Evolutionary conservation across 2,888 invertebrate species (phyloP), one percentile per base, ranked within the genome.

Genomic region (Tanytarsus gracilentus): DNA sequence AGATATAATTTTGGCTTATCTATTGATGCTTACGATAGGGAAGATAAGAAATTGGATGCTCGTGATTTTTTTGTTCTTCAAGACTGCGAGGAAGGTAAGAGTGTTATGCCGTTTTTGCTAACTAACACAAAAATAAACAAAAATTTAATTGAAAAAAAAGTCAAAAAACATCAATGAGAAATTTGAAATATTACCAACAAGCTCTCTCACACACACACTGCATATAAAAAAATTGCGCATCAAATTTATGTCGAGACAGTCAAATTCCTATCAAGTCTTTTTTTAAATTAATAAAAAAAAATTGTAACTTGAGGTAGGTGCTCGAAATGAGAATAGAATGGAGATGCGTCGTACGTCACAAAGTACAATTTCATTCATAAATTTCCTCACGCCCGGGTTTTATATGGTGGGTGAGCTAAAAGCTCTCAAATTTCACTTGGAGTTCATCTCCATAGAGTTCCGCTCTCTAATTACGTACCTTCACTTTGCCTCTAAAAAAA

Each of bases 61-160:
- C 39, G 40, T 14, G 58, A 58, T 21, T 26, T 48, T 58, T 58
- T 58, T n/a, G 26, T 18, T 25, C 29, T 58, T 8, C 58, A 58
- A 58, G 30, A 18, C 27, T 58, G 58, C 25, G 48, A 58, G 58
- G 58, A 44, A 58, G 58, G 58, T 58, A 58, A 58, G 58, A 58
- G 58, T 58, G 58, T 26, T 48, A 29, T 58, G 9, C 18, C 18
- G 44, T 11, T 58, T n/a, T n/a, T n/a, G n/a, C 30, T 51, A 51
- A 51, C 11, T 51, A 51, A 51, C 51, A n/a, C 6, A 29, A 14
- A 7, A 9, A 51, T 8, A 30, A 11, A 51, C 30, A 27, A 44
- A n/a, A 27, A 14, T 51, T 51, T 30, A 25, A 51, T 29, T 51
- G 23, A 30, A n/a, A n/a, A n/a, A n/a, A n/a, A n/a, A n/a, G n/a